These are phyloP conservation scores for Micronycteris hirsuta DNA, from an alignment of 2,113 vertebrate species.

Conservation along the genomic window DNA sequence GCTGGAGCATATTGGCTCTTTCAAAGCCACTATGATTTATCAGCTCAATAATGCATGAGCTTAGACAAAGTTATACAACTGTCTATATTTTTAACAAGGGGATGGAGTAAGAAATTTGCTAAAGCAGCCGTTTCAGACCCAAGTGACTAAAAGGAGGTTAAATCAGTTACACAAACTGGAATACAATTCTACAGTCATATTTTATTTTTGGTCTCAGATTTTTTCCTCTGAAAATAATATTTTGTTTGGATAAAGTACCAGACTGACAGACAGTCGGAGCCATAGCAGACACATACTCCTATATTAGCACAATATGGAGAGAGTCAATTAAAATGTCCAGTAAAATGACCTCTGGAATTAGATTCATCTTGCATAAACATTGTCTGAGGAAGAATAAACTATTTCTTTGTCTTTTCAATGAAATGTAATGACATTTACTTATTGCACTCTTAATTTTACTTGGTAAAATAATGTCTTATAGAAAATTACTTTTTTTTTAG, in stretches of 20 bases:
- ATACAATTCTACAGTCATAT: background rate
- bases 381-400: background rate
- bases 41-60: conserved; percentile 71
- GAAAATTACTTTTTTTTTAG: background rate
- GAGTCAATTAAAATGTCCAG: background rate
- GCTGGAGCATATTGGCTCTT: conserved; percentile 73
- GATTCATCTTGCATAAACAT: background rate
- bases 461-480: background rate
- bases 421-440: background rate
- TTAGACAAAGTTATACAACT: conserved; percentile 67
- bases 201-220: conserved; percentile 32
- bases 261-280: conserved; percentile 32
- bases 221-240: conserved; percentile 36
- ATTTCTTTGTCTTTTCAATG: background rate
- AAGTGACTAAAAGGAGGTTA: conserved; percentile 49
- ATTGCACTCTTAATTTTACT: background rate
- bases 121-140: background rate
- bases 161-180: conserved; percentile 21
- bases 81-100: conserved; percentile 63
- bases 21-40: conserved; percentile 69
- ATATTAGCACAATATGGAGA: background rate
- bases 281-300: conserved; percentile 3
- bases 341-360: background rate
- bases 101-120: conserved; percentile 48
- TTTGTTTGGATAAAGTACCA: conserved; percentile 47